Percentiles rank a stretch among this genome's conserved stretches.
These are phyloP conservation scores for Emydura subglobosa DNA, from an alignment of 2,113 vertebrate genomes.

Conservation along the genomic window DNA sequence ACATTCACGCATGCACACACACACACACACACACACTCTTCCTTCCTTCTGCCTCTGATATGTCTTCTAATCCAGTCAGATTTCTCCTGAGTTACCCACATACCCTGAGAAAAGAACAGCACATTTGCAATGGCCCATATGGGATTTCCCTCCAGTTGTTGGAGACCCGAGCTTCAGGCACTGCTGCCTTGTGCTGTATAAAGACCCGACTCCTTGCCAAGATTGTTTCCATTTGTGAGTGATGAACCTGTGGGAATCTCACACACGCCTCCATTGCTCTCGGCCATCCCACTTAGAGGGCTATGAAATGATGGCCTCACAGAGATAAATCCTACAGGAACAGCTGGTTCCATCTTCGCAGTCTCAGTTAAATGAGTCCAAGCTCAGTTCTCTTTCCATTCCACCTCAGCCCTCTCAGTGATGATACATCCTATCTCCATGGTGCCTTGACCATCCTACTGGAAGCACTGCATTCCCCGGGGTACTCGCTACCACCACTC, in stretches of 20 bases:
- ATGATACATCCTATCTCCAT: fast-evolving
- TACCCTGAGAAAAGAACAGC: background rate
- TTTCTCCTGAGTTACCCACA: background rate
- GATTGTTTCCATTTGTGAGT: background rate
- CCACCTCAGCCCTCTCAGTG: background rate
- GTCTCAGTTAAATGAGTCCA: background rate
- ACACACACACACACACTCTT: background rate
- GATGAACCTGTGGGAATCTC: background rate
- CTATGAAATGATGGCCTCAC: fast-evolving
- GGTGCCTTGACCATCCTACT: background rate
- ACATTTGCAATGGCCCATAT: background rate
- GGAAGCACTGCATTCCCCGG: fast-evolving
- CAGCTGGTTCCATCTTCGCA: background rate
- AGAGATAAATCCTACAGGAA: background rate
- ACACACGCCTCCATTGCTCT: background rate
- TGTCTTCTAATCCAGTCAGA: background rate
- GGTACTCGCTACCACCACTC: background rate
- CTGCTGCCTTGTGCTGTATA: background rate
- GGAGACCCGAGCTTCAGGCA: background rate
- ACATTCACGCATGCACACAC: background rate
- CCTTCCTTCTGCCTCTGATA: fast-evolving
- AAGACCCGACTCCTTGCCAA: background rate
- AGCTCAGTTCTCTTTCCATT: background rate
- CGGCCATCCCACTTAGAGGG: background rate
- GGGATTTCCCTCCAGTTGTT: background rate